Evolutionary conservation across 2,113 vertebrate species (phyloP), one percentile per base, ranked within the genome.

Genomic region (Corydoras maculifer): DNA sequence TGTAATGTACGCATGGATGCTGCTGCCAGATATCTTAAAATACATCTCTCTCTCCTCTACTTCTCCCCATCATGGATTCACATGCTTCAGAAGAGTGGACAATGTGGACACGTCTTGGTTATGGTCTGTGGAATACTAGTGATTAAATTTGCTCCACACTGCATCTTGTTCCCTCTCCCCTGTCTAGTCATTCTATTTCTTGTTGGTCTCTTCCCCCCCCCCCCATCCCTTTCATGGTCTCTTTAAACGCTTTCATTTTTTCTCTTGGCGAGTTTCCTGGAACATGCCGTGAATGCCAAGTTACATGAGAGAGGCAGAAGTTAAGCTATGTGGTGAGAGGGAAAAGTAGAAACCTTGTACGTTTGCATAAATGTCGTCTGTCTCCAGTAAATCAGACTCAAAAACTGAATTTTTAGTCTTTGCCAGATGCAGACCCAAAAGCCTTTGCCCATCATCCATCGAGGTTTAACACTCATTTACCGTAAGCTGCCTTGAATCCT

Each of bases 401-500:
- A 74, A 49, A 72, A 61, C 50, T 13, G 62, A 58, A 60, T 64
- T 14, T 48, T 30, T 11, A 12, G n/a, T n/a, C 62, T 11, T 43
- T 68, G 67, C 64, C 79, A 75, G 53, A 64, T 65, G 65, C 55
- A 55, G 62, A 35, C 66, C 67, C 62, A 60, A 18, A 68, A 51
- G 58, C 53, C 70, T n/a, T 70, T 7, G 60, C 67, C 62, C 51
- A 63, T 0, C n/a, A 48, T 68, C 62, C 73, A 70, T 60, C n/a
- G 50, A 4, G 31, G 55, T 57, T 78, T 73, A 75, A 74, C 74
- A 30, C 74, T 62, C 63, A 68, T 81, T 83, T 80, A 83, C 77
- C 74, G 67, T 77, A 81, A 83, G 78, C 76, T 77, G 76, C 8
- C 74, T 69, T 63, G 76, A 81, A 71, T 80, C 65, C 62, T 57